Evolutionary conservation across 2,888 invertebrate genomes (phyloP).

Genomic region (Chironomus tentans): DNA sequence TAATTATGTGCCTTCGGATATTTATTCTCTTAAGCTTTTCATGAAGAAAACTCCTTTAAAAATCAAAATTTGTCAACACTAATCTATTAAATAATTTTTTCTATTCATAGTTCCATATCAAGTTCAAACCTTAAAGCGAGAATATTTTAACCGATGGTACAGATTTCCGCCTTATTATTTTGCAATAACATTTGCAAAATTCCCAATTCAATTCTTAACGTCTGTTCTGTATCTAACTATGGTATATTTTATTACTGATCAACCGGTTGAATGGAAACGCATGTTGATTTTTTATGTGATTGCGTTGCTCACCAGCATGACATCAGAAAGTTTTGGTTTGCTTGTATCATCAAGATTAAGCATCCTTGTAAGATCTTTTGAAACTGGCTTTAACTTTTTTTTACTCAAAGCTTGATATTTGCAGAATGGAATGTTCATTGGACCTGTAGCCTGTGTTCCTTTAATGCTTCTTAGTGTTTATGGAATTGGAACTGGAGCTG

Average conservation of each 20-base stretch:
- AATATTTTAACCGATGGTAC: conserved; percentile 82
- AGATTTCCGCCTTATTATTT: conserved; percentile 68
- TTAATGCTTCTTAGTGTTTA: conserved; percentile 79
- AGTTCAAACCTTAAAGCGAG: conserved; percentile 65
- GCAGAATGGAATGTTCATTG: conserved; percentile 82
- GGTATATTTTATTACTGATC: conserved; percentile 65
- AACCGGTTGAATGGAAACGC: conserved; percentile 62
- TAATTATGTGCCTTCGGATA: not conserved
- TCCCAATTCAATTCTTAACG: conserved; percentile 62
- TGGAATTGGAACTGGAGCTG: conserved; percentile 73
- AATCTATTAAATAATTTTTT: too few species aligned
- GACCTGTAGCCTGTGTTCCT: conserved; percentile 60
- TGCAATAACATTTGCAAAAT: conserved; percentile 60
- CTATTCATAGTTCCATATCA: conserved; percentile 63
- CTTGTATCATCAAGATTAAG: conserved; percentile 64
- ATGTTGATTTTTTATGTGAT: conserved; percentile 59
- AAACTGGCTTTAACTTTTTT: not conserved
- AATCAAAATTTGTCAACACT: too few species aligned
- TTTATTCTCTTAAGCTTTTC: too few species aligned
- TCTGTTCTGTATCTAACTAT: conserved; percentile 58
- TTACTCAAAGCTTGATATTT: conserved; percentile 31
- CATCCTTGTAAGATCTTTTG: conserved; percentile 59
- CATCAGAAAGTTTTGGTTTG: conserved; percentile 70
- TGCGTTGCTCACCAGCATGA: conserved; percentile 61
- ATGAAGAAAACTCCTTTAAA: too few species aligned